phyloP scores from a whole-genome alignment of 2,797 vertebrate species.

The Acanthornis magna region DNA sequence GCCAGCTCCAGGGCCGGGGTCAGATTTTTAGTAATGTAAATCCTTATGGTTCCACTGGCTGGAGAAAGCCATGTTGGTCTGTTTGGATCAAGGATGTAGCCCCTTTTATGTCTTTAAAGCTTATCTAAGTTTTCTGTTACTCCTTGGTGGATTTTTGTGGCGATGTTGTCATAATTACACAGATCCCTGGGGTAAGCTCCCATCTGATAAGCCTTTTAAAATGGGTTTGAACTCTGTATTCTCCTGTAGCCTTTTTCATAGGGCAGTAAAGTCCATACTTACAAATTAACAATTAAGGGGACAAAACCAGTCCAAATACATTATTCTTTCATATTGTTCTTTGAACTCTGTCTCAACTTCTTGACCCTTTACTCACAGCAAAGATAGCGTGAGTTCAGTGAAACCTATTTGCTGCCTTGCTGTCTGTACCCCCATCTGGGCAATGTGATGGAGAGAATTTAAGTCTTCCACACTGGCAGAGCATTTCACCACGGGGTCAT shows the following conservation, averaged over 20 bases:
- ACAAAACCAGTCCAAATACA: background rate
- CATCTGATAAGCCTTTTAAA: background rate
- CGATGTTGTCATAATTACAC: background rate
- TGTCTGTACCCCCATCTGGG: background rate
- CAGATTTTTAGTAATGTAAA: background rate
- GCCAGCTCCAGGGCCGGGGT: background rate
- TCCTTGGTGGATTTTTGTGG: background rate
- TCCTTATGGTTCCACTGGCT: background rate
- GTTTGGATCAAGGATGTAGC: background rate
- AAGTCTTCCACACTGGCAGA: background rate
- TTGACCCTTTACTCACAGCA: background rate
- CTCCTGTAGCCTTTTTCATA: background rate
- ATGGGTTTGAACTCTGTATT: background rate
- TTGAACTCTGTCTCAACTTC: background rate
- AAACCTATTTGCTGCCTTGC: background rate
- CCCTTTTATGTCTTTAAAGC: background rate
- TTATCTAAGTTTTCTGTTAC: background rate
- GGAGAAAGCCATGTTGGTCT: background rate
- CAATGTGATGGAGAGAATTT: background rate
- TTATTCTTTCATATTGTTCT: background rate
- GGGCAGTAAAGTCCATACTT: background rate
- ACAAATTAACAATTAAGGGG: background rate
- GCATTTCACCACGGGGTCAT: background rate
- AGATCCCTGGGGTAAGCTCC: background rate
- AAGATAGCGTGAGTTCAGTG: background rate